These are phyloP conservation scores for Proales similis DNA, from an alignment of 1,140 invertebrate genomes.

Conservation along the genomic window DNA sequence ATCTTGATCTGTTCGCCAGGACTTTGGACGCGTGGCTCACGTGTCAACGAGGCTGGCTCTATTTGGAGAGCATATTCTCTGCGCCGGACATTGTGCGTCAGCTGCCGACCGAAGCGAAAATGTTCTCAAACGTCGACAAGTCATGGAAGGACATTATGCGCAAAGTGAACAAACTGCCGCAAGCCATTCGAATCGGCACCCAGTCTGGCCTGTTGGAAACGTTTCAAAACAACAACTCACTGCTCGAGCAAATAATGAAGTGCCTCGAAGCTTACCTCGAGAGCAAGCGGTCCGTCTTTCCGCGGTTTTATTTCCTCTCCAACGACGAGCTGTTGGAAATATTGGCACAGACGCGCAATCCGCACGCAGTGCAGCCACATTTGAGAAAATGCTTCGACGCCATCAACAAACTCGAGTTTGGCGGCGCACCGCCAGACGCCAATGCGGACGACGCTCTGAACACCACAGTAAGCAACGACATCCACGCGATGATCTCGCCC, in stretches of 20 bases:
- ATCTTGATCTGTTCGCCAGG: constrained; percentile 66
- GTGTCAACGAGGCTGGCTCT: constrained; percentile 37
- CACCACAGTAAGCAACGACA: constrained; percentile 23
- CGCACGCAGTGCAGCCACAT: constrained; percentile 76
- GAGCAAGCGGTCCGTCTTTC: constrained; percentile 53
- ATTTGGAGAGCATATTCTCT: constrained; percentile 36
- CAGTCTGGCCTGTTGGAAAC: constrained; percentile 51
- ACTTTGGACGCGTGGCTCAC: constrained; percentile 57
- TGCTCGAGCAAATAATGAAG: constrained; percentile 54
- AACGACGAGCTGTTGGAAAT: constrained; percentile 55
- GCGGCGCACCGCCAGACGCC: constrained; percentile 50
- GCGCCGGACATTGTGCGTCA: constrained; percentile 76
- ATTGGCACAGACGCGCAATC: constrained; percentile 65
- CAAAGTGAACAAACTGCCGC: constrained; percentile 50
- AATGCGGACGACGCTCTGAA: constrained; percentile 16
- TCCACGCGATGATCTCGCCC: constrained; percentile 36
- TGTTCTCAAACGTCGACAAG: constrained; percentile 74
- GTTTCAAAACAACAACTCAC: constrained; percentile 53
- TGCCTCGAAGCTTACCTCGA: constrained; percentile 54
- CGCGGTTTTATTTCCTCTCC: constrained; percentile 54
- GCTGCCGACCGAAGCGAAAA: constrained; percentile 70
- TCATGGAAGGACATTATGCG: constrained; percentile 77
- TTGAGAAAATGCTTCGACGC: constrained; percentile 81
- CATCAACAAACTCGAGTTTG: constrained; percentile 64
- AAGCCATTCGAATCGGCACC: constrained; percentile 52